phyloP scores from a whole-genome alignment of 92 coral and sea anemone genomes.

The Palythoa caribaeorum region DNA sequence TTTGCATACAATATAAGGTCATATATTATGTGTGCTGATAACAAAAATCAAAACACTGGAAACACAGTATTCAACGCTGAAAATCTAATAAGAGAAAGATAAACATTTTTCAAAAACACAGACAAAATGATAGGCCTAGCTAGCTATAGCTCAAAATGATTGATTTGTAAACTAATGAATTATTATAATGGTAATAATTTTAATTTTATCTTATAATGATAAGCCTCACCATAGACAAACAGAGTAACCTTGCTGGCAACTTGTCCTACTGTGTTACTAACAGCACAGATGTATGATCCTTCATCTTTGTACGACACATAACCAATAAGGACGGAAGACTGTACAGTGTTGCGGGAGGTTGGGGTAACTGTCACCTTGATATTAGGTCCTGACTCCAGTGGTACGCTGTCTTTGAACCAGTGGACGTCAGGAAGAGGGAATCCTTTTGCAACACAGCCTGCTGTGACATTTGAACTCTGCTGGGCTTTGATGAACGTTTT shows the following conservation, averaged over 20 bases:
- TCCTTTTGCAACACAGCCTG: constrained; percentile 48
- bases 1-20: too few relatives aligned
- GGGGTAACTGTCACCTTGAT: constrained; percentile 1
- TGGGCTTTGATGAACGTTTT: constrained; percentile 26
- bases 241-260: constrained; percentile 50
- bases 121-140: too few relatives aligned
- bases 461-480: constrained; percentile 47
- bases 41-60: too few relatives aligned
- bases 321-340: constrained; percentile 23
- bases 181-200: background rate
- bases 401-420: constrained; percentile 68
- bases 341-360: constrained; percentile 45
- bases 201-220: background rate
- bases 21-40: too few relatives aligned
- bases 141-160: background rate
- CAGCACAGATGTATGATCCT: constrained; percentile 62
- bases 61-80: too few relatives aligned
- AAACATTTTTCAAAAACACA: too few relatives aligned
- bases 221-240: constrained; percentile 59
- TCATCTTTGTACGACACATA: constrained; percentile 58
- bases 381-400: background rate
- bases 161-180: too few relatives aligned
- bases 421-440: constrained; percentile 55
- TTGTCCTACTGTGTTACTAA: constrained; percentile 62
- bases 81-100: too few relatives aligned